Evolutionary conservation across 2,797 vertebrate species (phyloP).

Genomic region (Gobionotothen gibberifrons): DNA sequence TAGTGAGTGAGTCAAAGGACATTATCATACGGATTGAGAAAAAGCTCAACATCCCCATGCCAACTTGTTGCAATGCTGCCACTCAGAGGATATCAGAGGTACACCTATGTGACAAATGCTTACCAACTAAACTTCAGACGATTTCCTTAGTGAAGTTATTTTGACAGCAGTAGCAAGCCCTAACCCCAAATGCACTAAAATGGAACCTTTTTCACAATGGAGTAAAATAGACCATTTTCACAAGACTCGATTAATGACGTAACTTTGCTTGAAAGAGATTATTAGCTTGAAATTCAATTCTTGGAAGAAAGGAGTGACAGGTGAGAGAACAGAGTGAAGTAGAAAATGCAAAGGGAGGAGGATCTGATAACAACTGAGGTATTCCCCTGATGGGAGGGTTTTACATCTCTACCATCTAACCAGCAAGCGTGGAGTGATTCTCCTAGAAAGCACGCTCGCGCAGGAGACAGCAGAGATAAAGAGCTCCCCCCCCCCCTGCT

Average conservation of each 20-base stretch:
- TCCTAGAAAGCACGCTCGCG: constrained; percentile 35
- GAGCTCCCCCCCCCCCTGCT: constrained; percentile 55
- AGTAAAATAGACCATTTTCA: not conserved
- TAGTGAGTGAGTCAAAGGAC: constrained; percentile 8
- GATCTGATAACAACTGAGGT: constrained; percentile 77
- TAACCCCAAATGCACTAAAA: not conserved
- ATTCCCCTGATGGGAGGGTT: constrained; percentile 69
- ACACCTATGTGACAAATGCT: constrained; percentile 29
- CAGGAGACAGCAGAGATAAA: constrained; percentile 57
- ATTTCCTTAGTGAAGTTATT: not conserved
- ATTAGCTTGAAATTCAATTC: constrained; percentile 19
- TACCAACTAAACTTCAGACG: not conserved
- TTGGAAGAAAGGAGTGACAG: constrained; percentile 39
- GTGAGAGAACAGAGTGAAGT: constrained; percentile 16
- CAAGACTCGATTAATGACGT: not conserved
- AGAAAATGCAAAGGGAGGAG: constrained; percentile 56
- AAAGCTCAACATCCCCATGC: constrained; percentile 20
- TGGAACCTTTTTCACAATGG: not conserved
- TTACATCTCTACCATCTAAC: constrained; percentile 43
- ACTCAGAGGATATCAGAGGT: constrained; percentile 37
- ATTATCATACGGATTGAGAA: constrained; percentile 5
- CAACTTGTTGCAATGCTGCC: constrained; percentile 35
- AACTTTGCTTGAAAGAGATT: constrained; percentile 24
- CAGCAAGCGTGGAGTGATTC: constrained; percentile 53
- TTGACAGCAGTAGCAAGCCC: not conserved